These are phyloP conservation scores for Peromyscus aztecus DNA, from an alignment of 2,797 vertebrate genomes.

Conservation along the genomic window DNA sequence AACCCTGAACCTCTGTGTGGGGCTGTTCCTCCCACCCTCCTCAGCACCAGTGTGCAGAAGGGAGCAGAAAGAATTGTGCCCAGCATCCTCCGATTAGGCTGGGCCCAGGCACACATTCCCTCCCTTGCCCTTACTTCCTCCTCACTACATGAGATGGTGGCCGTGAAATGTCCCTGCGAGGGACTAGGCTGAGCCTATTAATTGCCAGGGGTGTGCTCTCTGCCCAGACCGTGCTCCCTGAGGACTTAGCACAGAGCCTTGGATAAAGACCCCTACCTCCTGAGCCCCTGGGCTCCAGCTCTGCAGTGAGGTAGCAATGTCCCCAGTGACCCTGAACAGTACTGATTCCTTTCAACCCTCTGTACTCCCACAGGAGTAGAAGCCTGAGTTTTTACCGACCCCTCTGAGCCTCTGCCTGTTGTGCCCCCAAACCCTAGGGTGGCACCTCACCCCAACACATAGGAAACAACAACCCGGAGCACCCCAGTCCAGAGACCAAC, in stretches of 20 bases:
- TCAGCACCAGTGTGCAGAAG: not conserved
- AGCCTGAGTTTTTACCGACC: accelerated
- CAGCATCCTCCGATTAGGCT: too few species aligned
- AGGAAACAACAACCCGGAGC: not conserved
- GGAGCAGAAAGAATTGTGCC: too few species aligned
- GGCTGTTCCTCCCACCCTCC: accelerated
- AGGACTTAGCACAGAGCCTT: not conserved
- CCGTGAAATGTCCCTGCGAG: not conserved
- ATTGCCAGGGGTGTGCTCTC: not conserved
- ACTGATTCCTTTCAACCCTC: not conserved
- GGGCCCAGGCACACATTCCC: not conserved
- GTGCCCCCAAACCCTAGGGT: not conserved
- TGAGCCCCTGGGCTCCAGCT: too few species aligned
- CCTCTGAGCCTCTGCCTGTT: not conserved
- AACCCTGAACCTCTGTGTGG: not conserved
- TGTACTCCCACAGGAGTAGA: too few species aligned
- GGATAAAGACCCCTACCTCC: too few species aligned
- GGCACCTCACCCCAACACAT: not conserved
- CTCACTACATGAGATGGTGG: not conserved
- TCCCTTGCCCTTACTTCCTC: not conserved
- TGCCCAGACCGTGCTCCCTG: not conserved
- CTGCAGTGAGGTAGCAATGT: not conserved
- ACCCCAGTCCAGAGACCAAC: not conserved
- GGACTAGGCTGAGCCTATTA: not conserved
- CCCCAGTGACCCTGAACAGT: not conserved